These are phyloP conservation scores for Chouioia cunea DNA, from an alignment of 2,888 invertebrate species.

Conservation along the genomic window DNA sequence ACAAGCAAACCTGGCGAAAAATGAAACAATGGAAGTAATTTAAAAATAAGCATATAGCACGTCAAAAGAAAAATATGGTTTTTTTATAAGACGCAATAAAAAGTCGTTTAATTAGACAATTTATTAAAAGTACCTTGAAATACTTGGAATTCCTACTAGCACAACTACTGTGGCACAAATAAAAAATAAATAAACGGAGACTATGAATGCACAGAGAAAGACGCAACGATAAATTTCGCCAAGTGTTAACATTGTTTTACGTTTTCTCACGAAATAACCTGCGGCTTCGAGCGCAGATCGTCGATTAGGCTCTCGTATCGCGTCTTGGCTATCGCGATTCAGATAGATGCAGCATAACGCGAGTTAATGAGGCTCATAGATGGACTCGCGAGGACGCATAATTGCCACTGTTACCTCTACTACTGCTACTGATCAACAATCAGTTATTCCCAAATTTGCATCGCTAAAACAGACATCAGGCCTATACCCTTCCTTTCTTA, in stretches of 20 bases:
- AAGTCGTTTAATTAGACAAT: too few species aligned
- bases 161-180: too few species aligned
- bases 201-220: neutral
- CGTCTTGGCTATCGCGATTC: constrained; percentile 39
- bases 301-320: constrained; percentile 10
- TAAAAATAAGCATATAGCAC: too few species aligned
- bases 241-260: constrained; percentile 31
- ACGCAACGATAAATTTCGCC: constrained; percentile 11
- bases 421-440: neutral
- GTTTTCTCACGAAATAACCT: constrained; percentile 29
- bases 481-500: constrained; percentile 34
- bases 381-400: constrained; percentile 36
- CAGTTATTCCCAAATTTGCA: constrained; percentile 9
- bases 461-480: constrained; percentile 43
- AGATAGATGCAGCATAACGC: constrained; percentile 41
- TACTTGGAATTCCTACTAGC: neutral
- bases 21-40: too few species aligned
- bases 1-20: too few species aligned
- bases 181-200: neutral
- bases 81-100: too few species aligned
- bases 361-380: constrained; percentile 44
- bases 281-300: neutral
- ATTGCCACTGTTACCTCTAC: neutral
- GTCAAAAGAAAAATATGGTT: too few species aligned
- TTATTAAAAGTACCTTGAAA: too few species aligned